phyloP scores from a whole-genome alignment of 2,797 vertebrate species.

The Hippopotamyrus pictus region DNA sequence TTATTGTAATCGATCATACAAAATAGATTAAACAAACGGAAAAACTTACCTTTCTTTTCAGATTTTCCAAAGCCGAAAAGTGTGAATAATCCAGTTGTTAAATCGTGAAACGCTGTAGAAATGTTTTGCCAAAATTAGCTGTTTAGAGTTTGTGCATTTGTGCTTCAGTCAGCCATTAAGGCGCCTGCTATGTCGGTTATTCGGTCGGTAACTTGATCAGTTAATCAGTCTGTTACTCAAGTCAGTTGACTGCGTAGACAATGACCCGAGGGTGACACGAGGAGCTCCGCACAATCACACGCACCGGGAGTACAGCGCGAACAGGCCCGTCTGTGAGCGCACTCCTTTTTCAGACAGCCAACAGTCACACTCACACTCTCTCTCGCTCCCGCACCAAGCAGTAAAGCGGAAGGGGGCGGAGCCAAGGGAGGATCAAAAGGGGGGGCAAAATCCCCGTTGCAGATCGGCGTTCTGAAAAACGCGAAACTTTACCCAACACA shows the following conservation, averaged over 20 bases:
- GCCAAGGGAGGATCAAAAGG: slow-evolving; percentile 14
- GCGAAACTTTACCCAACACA: background rate
- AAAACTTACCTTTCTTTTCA: slow-evolving; percentile 1
- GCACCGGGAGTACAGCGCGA: slow-evolving; percentile 15
- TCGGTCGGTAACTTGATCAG: slow-evolving; percentile 16
- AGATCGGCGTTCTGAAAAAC: background rate
- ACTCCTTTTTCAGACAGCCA: slow-evolving; percentile 16
- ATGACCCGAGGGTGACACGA: background rate
- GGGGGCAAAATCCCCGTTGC: background rate
- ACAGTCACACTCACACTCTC: slow-evolving; percentile 22
- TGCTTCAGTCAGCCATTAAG: background rate
- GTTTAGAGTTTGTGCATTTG: background rate
- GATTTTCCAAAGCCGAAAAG: background rate
- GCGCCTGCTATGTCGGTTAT: slow-evolving; percentile 13
- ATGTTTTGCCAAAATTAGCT: background rate
- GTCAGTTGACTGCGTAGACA: slow-evolving; percentile 17
- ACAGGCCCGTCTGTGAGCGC: slow-evolving; percentile 17
- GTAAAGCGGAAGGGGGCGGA: slow-evolving; percentile 18
- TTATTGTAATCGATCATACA: background rate
- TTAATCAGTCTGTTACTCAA: slow-evolving; percentile 21
- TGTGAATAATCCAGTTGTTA: slow-evolving; percentile 8
- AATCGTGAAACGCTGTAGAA: background rate
- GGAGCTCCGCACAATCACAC: slow-evolving; percentile 10
- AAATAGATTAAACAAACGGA: background rate
- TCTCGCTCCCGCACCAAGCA: slow-evolving; percentile 6